Evolutionary conservation across 2,888 invertebrate species (phyloP), one percentile per base, ranked within the genome.

Genomic region (Drosophila peninsularis): DNA sequence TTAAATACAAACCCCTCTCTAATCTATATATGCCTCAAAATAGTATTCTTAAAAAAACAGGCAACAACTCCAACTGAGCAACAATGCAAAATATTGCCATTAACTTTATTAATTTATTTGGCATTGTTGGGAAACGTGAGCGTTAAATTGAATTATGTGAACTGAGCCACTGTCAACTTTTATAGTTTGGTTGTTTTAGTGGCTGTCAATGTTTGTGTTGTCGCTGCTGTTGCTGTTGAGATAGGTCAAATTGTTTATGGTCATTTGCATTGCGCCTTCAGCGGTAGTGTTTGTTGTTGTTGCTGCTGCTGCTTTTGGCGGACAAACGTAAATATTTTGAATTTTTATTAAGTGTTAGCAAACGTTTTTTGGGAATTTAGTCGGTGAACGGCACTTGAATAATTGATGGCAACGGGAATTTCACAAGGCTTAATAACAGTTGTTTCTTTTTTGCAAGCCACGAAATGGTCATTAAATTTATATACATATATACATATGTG

Each of bases 221-320:
- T 39, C 55, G 36, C 49, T 63, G 54, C 11, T 14, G 30, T 14
- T 60, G 37, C 36, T 75, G 64, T 71, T 66, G 80, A 61, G 66
- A 68, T 81, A 66, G 61, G 66, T 76, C 72, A 68, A 66, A 66
- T 71, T 76, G 67, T 88, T 89, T 87, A 79, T 75, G 72, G 74
- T 34, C 45, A 63, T 80, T 80, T 76, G 68, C 60, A 64, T 53
- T 66, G 70, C 61, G 56, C 52, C 62, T 60, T 71, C 50, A 65
- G 53, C 53, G 49, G 67, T 34, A 42, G n/a, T 24, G 32, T 56
- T 30, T 44, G 11, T 32, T 42, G 34, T 36, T 41, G 36, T 53
- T 44, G 37, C 11, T 21, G 21, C n/a, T 60, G 55, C 52, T 24
- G 44, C 45, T 71, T 69, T 71, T 42, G 62, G 39, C 65, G 64